Evolutionary conservation across 2,888 invertebrate genomes (phyloP), one percentile per base, ranked within the genome.

Genomic region (Diaphora mendica): DNA sequence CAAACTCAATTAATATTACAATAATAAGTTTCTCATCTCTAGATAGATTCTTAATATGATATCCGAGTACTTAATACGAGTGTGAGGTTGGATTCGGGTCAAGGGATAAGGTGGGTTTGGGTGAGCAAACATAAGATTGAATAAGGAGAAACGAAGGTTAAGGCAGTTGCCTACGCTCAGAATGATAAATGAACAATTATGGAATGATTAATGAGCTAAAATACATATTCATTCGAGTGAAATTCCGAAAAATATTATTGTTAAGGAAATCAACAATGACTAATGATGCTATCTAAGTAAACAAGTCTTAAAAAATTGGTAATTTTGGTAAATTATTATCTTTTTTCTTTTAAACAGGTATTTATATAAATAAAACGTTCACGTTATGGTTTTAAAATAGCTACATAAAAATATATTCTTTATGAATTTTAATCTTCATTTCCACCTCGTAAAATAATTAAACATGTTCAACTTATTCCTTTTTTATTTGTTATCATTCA

Each of bases 121-220:
- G 23, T 68, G 48, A 72, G 62, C 62, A 72, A 72, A 72, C 51
- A 72, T 44, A 69, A 75, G 74, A 68, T 71, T 71, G 74, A n/a
- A 51, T 71, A 44, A 30, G 59, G 35, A 66, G 62, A 71, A 71
- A 67, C 42, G 75, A 51, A 66, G 51, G 75, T 42, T 48, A 65
- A 62, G 72, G 70, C 67, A 70, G 62, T 64, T 70, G 48, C 55
- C 48, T 72, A 30, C 42, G 39, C 62, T 51, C 66, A 48, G 59
- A 66, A 74, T 76, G 76, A 76, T 76, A 71, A 76, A 76, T 76
- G 76, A 76, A 76, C 71, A 71, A 74, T 75, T 75, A 66, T 35
- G 69, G 33, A 62, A 42, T 76, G 73, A 76, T 76, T 51, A 74
- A 74, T 72, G 76, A 62, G 39, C 39, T 42, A 20, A n/a, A 42